Base-by-base conservation (phyloP, 2,797 vertebrate species). In the Myotis myotis region DNA sequence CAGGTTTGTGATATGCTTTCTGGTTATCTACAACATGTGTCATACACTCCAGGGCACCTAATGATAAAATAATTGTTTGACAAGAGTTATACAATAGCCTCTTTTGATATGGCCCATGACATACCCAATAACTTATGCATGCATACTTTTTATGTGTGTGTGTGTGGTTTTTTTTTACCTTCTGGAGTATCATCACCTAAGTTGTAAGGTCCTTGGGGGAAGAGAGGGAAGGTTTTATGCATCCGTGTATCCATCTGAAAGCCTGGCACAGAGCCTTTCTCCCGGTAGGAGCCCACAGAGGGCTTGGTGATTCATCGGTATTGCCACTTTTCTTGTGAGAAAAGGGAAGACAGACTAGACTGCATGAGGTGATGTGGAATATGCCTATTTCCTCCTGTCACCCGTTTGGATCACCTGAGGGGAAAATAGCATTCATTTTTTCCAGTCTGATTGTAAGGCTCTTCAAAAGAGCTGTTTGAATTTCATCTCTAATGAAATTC, bases 401-500 rank as follows among this genome's bases (percentile, higher is more conserved):
- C 53, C 33, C 8, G 0, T 75, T 17, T 15, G 57, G 47, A 93
- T 96, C 28, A 86, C 90, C 81, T 92, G 41, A 72, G n/a, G 78
- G 36, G 41, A 70, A 87, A 79, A 87, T 36, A 76, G 47, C 36
- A 64, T 76, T 70, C 74, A 64, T 94, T 88, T 66, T 74, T 55
- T 4, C 49, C 71, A 64, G n/a, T 53, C 71, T 60, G 87, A 79
- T 82, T 75, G 53, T 85, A 79, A 3, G 66, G 53, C 64, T 90
- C 36, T 68, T 90, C 57, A 89, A 49, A 76, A 96, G 66, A 76
- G 16, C 57, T 66, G 30, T 84, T 89, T 89, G 84, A 88, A 91
- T 89, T 92, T 92, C 89, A 82, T 94, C 17, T 0, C 87, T 84
- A 70, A 72, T 70, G 62, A 89, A 76, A 49, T 87, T 81, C 89